Evolutionary conservation across 2,797 vertebrate genomes (phyloP).

Genomic region (Xiphorhynchus erythropygius): DNA sequence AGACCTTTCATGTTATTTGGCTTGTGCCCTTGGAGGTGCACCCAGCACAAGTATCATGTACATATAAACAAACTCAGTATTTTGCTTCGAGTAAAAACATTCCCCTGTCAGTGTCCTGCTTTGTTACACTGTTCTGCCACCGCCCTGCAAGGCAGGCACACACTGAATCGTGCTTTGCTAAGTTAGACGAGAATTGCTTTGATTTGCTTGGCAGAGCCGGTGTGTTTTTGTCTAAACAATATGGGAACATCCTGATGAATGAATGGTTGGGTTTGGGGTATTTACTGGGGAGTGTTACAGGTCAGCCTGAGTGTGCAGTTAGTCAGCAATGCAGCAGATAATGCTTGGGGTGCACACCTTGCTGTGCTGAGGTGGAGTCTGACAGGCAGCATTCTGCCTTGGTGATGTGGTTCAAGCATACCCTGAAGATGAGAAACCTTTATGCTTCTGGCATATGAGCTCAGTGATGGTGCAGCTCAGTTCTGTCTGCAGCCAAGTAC

Average conservation of each 20-base stretch:
- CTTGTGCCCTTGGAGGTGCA: background rate
- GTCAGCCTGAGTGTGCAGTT: background rate
- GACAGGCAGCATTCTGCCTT: background rate
- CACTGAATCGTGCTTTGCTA: background rate
- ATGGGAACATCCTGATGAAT: background rate
- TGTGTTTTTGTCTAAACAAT: background rate
- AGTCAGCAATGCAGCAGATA: background rate
- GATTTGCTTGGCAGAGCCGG: background rate
- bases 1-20: background rate
- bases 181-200: background rate
- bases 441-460: background rate
- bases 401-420: slow-evolving; percentile 26
- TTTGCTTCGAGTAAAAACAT: background rate
- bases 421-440: background rate
- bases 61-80: background rate
- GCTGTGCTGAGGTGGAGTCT: background rate
- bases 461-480: background rate
- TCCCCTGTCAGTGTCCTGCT: background rate
- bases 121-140: background rate
- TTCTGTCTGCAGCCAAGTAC: background rate
- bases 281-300: background rate
- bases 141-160: background rate
- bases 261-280: background rate
- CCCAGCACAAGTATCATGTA: background rate
- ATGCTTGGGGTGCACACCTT: background rate